Evolutionary conservation across 2,888 invertebrate species (phyloP), one percentile per base, ranked within the genome.

Genomic region (Cheilosia variabilis): DNA sequence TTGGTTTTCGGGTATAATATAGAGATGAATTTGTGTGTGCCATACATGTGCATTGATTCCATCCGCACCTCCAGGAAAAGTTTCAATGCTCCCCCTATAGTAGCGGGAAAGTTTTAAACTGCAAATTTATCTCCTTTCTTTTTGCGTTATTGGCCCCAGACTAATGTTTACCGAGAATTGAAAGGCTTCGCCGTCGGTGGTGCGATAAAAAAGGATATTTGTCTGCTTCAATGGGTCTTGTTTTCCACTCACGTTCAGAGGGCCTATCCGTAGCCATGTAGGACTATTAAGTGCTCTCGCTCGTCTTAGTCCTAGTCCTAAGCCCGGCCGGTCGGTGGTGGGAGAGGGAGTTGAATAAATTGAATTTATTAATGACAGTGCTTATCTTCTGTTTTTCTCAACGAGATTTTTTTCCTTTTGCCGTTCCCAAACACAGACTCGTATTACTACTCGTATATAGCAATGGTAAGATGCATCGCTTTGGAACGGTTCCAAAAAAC

Each of bases 401-500:
- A 43, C 66, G 69, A 60, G 71, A 45, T 69, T 84, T 69, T 69
- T 27, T 53, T 58, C 6, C 7, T 43, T 60, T 22, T 60, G 24
- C 22, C 4, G 15, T 45, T 19, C 55, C 62, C 55, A 53, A 69
- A 43, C 17, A 7, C 58, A 52, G 41, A 63, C 57, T 57, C 50
- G 43, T 58, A 71, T 27, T 19, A 24, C 45, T 50, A n/a, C n/a
- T n/a, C n/a, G n/a, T n/a, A 60, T 31, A 31, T 65, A 55, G 63
- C 68, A 66, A 43, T 55, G 19, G 52, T 19, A 81, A 66, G 75
- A 75, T 79, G 89, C 89, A 89, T 89, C 88, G 77, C 34, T 68
- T 87, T 90, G 91, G 90, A 88, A 87, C 68, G 50, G 77, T 89
- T 89, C 90, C 89, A 88, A 90, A 89, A 88, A 90, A 90, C 89